Conservation (phyloP, 1,140 invertebrate species). For the Vollenhovia emeryi region DNA sequence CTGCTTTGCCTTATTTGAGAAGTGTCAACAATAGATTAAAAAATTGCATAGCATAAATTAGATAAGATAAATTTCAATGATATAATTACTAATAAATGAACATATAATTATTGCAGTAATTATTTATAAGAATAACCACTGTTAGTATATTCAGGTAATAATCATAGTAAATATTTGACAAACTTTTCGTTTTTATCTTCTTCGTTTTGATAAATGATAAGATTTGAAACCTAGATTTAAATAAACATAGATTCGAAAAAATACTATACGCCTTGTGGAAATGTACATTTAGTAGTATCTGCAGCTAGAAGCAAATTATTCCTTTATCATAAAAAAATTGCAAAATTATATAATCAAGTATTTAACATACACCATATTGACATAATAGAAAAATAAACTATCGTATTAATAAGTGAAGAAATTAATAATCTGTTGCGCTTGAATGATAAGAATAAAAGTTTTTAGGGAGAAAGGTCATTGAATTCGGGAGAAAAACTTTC, state of each 20-base stretch:
- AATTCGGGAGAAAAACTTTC: conserved; percentile 30
- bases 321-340: neutral
- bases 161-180: too few species aligned
- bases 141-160: neutral
- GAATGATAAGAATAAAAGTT: conserved; percentile 34
- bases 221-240: neutral
- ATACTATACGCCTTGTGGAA: neutral
- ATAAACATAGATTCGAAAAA: neutral
- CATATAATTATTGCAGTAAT: too few species aligned
- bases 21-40: neutral
- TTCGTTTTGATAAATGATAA: too few species aligned
- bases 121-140: neutral
- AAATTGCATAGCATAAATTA: neutral
- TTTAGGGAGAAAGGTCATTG: neutral
- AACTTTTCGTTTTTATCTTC: too few species aligned
- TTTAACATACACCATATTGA: neutral
- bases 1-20: neutral
- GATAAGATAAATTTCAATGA: neutral
- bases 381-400: neutral
- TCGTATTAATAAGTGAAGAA: neutral
- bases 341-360: neutral
- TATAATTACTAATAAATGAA: neutral
- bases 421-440: neutral
- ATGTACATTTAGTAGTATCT: neutral
- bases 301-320: neutral